Evolutionary conservation across 2,888 invertebrate genomes (phyloP).

Genomic region (Tridacna crocea): DNA sequence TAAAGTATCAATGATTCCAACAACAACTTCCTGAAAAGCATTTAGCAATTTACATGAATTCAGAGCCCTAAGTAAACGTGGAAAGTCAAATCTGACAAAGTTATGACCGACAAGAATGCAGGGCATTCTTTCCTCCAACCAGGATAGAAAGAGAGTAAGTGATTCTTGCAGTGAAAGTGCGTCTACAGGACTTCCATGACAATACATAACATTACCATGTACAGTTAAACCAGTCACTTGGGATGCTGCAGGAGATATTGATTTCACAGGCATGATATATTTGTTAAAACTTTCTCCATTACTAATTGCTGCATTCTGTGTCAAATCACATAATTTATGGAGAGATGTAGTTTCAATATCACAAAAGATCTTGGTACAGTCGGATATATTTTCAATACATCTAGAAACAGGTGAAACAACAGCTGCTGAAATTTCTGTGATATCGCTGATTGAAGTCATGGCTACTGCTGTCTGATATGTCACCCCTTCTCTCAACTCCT

Average conservation of each 20-base stretch:
- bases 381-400: not conserved
- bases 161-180: not conserved
- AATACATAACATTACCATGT: not conserved
- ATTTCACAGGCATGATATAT: slow-evolving; percentile 36
- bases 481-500: slow-evolving; percentile 26
- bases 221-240: slow-evolving; percentile 27
- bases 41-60: not conserved
- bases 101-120: slow-evolving; percentile 25
- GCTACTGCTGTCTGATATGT: slow-evolving; percentile 8
- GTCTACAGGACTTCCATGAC: slow-evolving; percentile 1
- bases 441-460: not conserved
- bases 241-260: slow-evolving; percentile 33
- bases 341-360: slow-evolving; percentile 43
- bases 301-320: slow-evolving; percentile 42
- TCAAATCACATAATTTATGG: slow-evolving; percentile 28
- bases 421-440: slow-evolving; percentile 5
- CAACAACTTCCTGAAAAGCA: not conserved
- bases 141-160: slow-evolving; percentile 6
- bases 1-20: slow-evolving; percentile 16
- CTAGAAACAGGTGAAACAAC: not conserved
- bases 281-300: slow-evolving; percentile 20
- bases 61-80: not conserved
- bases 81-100: slow-evolving; percentile 4
- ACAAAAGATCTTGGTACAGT: slow-evolving; percentile 25
- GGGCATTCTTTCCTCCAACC: not conserved